phyloP scores from a whole-genome alignment of 2,888 invertebrate genomes.

The Macaria liturata region DNA sequence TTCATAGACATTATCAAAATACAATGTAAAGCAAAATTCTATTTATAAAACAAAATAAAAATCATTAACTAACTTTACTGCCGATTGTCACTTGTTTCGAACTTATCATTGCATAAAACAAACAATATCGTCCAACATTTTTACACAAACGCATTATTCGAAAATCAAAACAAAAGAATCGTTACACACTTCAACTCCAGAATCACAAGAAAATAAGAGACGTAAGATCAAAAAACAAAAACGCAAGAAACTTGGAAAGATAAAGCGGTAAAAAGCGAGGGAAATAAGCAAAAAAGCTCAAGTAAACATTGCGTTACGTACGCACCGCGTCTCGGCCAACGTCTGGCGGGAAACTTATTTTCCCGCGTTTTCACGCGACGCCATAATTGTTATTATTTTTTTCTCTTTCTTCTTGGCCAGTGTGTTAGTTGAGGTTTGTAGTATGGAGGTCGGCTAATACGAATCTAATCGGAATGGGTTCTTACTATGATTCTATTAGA shows the following conservation, averaged over 20 bases:
- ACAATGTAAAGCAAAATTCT: not conserved
- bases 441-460: constrained; percentile 44
- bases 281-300: constrained; percentile 49
- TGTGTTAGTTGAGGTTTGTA: constrained; percentile 13
- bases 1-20: too few relatives aligned
- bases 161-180: constrained; percentile 10
- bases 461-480: constrained; percentile 61
- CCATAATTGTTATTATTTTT: constrained; percentile 52
- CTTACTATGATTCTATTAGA: constrained; percentile 25
- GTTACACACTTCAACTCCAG: not conserved
- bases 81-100: too few relatives aligned
- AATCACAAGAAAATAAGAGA: constrained; percentile 22
- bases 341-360: constrained; percentile 78
- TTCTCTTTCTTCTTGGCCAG: constrained; percentile 18
- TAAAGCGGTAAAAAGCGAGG: constrained; percentile 37
- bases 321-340: constrained; percentile 75
- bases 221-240: constrained; percentile 33
- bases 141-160: not conserved
- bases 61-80: too few relatives aligned
- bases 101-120: too few relatives aligned
- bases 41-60: not conserved
- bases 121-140: not conserved
- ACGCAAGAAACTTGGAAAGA: constrained; percentile 36
- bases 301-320: constrained; percentile 71
- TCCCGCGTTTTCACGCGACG: constrained; percentile 72